Percentiles rank a stretch among this genome's conserved stretches.
These are phyloP conservation scores for Tuta absoluta DNA, from an alignment of 2,888 invertebrate genomes.

Conservation along the genomic window DNA sequence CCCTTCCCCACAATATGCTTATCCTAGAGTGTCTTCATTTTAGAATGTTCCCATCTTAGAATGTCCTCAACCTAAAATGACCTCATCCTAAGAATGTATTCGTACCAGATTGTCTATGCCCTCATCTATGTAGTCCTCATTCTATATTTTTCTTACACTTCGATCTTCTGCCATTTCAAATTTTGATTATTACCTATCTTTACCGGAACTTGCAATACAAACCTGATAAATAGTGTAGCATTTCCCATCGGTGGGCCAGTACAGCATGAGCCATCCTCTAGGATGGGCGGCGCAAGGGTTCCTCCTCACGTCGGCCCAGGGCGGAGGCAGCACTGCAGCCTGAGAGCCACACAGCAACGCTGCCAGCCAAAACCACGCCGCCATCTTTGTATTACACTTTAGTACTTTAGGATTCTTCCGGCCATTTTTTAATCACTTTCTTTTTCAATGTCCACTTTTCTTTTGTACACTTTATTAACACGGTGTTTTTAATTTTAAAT, in stretches of 20 bases:
- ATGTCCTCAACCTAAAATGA: no score
- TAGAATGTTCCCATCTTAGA: no score
- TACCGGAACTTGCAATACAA: neutral
- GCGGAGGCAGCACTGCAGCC: conserved; percentile 88
- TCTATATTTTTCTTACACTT: no score
- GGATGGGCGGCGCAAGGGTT: conserved; percentile 92
- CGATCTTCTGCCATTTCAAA: no score
- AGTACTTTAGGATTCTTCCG: neutral
- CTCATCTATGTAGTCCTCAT: no score
- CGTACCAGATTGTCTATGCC: no score
- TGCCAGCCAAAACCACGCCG: conserved; percentile 66
- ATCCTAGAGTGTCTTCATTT: no score
- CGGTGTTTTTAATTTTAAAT: neutral
- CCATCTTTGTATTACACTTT: conserved; percentile 49
- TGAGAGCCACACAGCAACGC: conserved; percentile 72
- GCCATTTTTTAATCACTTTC: conserved; percentile 5
- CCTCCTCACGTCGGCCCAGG: conserved; percentile 90
- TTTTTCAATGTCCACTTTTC: neutral
- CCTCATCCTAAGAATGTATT: no score
- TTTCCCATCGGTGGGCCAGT: conserved; percentile 91
- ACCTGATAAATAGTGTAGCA: conserved; percentile 94
- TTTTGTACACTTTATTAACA: neutral
- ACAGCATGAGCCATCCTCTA: conserved; percentile 92
- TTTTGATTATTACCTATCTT: no score
- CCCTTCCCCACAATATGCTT: no score